Percentiles rank a stretch among this genome's conserved stretches.
Conservation (phyloP, 2,113 vertebrate genomes). For the Psettodes erumei region DNA sequence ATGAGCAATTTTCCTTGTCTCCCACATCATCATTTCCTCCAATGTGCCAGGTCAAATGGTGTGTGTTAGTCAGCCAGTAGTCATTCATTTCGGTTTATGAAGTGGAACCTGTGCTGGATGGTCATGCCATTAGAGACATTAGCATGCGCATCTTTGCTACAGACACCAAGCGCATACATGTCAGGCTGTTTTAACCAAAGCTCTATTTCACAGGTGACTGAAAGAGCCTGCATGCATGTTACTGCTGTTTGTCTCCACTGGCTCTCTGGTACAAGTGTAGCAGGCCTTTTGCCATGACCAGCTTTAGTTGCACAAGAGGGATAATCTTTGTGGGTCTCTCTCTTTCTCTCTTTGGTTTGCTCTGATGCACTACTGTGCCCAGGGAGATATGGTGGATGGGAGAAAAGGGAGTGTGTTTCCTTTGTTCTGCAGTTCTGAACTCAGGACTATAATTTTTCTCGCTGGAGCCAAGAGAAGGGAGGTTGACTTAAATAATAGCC, state of each 20-base stretch:
- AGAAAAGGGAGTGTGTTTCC: slow-evolving; percentile 47
- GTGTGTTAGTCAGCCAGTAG: slow-evolving; percentile 62
- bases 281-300: slow-evolving; percentile 12
- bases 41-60: slow-evolving; percentile 63
- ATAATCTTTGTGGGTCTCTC: slow-evolving; percentile 31
- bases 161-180: slow-evolving; percentile 39
- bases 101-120: slow-evolving; percentile 58
- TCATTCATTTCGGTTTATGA: slow-evolving; percentile 71
- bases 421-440: slow-evolving; percentile 64
- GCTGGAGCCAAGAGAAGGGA: slow-evolving; percentile 51
- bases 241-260: slow-evolving; percentile 35
- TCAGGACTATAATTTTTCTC: slow-evolving; percentile 54
- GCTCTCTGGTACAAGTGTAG: slow-evolving; percentile 2
- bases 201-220: slow-evolving; percentile 62
- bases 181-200: slow-evolving; percentile 45
- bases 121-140: slow-evolving; percentile 60
- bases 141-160: slow-evolving; percentile 37
- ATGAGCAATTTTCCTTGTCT: slow-evolving; percentile 65
- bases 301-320: slow-evolving; percentile 29
- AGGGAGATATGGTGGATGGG: slow-evolving; percentile 32
- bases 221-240: slow-evolving; percentile 16
- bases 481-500: slow-evolving; percentile 69
- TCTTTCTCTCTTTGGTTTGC: slow-evolving; percentile 21
- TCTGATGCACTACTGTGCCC: slow-evolving; percentile 53
- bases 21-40: slow-evolving; percentile 57